Percentiles rank a stretch among this genome's conserved stretches.
phyloP scores from a whole-genome alignment of 1,140 invertebrate species.

The Lineus longissimus region DNA sequence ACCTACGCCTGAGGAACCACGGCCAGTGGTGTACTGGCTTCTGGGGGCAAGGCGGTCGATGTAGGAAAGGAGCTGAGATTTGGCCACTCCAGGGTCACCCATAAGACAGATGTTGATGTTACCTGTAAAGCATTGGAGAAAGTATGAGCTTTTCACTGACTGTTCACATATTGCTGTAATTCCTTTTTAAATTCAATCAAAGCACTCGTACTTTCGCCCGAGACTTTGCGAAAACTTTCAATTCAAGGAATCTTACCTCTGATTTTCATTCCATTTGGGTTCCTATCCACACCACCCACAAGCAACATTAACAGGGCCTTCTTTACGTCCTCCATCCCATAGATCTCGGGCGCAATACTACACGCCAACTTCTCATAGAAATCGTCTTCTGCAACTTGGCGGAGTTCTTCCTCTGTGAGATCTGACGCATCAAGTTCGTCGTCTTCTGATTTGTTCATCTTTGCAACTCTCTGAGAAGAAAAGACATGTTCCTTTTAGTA shows the following conservation, averaged over 20 bases:
- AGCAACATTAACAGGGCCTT: slow-evolving; percentile 90
- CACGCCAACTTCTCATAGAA: slow-evolving; percentile 89
- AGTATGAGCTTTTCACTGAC: no score
- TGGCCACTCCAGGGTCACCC: slow-evolving; percentile 99
- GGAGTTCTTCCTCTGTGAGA: slow-evolving; percentile 73
- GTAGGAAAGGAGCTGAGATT: slow-evolving; percentile 93
- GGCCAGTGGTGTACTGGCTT: slow-evolving; percentile 93
- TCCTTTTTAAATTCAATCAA: no score
- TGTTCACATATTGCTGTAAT: no score
- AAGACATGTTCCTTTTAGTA: slow-evolving; percentile 2
- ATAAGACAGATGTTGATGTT: slow-evolving; percentile 98
- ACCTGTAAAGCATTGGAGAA: slow-evolving; percentile 55
- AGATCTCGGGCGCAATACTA: slow-evolving; percentile 98
- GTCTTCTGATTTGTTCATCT: slow-evolving; percentile 77
- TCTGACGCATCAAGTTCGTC: slow-evolving; percentile 67
- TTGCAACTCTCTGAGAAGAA: slow-evolving; percentile 63
- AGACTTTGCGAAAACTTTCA: no score
- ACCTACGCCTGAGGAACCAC: slow-evolving; percentile 96
- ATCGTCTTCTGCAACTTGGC: slow-evolving; percentile 66
- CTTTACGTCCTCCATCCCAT: slow-evolving; percentile 96
- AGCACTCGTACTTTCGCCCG: no score
- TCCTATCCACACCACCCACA: slow-evolving; percentile 92
- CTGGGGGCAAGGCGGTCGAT: slow-evolving; percentile 89
- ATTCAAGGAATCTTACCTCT: slow-evolving; percentile 61
- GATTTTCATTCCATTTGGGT: slow-evolving; percentile 69